Percentiles rank a stretch among this genome's conserved stretches.
Evolutionary conservation across 2,797 vertebrate genomes (phyloP).

Genomic region (Pelochelys cantorii): DNA sequence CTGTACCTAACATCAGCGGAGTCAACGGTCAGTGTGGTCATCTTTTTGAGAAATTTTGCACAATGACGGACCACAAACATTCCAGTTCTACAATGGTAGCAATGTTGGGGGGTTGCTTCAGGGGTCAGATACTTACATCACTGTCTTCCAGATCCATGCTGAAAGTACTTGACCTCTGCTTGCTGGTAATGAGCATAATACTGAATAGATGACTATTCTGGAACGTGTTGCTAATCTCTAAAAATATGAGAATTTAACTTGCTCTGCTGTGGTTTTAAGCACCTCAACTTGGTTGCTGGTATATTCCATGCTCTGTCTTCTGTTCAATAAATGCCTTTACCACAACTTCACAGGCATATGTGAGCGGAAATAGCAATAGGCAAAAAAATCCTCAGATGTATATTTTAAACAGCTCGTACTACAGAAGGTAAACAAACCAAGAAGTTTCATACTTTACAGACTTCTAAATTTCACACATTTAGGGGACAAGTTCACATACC

Average conservation of each 20-base stretch:
- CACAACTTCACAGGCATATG: constrained; percentile 65
- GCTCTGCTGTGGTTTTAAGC: constrained; percentile 74
- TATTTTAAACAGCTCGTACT: background rate
- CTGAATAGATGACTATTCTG: constrained; percentile 48
- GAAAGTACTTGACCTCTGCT: background rate
- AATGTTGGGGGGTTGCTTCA: background rate
- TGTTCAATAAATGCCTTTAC: constrained; percentile 74
- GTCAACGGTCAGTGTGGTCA: background rate
- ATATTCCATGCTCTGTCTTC: constrained; percentile 76
- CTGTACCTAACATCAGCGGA: background rate
- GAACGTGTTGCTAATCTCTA: constrained; percentile 69
- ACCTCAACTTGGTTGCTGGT: constrained; percentile 61
- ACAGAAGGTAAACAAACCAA: constrained; percentile 69
- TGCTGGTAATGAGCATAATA: constrained; percentile 38
- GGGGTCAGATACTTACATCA: background rate
- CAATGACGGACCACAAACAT: background rate
- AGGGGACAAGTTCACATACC: background rate
- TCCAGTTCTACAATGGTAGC: background rate
- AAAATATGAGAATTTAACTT: constrained; percentile 63
- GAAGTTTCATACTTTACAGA: background rate
- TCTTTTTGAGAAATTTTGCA: background rate
- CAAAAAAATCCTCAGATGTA: constrained; percentile 41
- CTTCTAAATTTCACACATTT: background rate
- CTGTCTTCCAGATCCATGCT: background rate
- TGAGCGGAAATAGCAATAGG: constrained; percentile 76